Evolutionary conservation across 37 sponge, comb jelly and placozoan species (phyloP), one percentile per base, ranked within the genome.

Genomic region (Chondrosia reniformis): DNA sequence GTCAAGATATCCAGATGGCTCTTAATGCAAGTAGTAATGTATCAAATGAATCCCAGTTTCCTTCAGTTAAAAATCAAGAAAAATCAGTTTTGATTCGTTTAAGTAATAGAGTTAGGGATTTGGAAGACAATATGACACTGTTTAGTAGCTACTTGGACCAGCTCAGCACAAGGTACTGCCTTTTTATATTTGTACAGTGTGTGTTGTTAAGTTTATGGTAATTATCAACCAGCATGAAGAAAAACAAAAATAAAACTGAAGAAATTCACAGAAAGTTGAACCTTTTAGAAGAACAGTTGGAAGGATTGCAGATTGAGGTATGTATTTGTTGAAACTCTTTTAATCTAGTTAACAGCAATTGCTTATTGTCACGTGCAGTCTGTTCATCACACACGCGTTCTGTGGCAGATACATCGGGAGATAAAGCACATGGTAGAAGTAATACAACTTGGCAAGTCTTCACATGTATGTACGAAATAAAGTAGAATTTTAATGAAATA

Each of bases 61-160:
- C n/a, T n/a, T n/a, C n/a, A n/a, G n/a, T n/a, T 19, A 59, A 59
- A 30, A 59, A 59, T 13, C 77, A 76, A 63, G 84, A 92, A 63
- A 82, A 85, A 75, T 89, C 89, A 17, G 93, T 93, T 34, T 80
- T 95, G 72, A 44, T 91, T 15, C 74, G 92, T 6, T 74, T 95
- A 71, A 80, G 81, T 76, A 91, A 95, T 69, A 75, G 86, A 15
- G 92, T 95, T 30, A 79, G 80, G n/a, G 81, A 83, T 28, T 40
- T 95, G 78, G 91, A 91, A 61, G 76, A 41, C 59, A 95, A 95
- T 46, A 83, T 94, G 80, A 59, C 88, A 3, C 58, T 94, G 15
- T 85, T 94, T 32, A 80, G 79, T 36, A 84, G 79, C 66, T 94
- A 90, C 63, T 67, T 94, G 63, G 94, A 94, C 57, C 87, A 94